phyloP scores from a whole-genome alignment of 2,888 invertebrate species.

The Rhagonycha lutea region DNA sequence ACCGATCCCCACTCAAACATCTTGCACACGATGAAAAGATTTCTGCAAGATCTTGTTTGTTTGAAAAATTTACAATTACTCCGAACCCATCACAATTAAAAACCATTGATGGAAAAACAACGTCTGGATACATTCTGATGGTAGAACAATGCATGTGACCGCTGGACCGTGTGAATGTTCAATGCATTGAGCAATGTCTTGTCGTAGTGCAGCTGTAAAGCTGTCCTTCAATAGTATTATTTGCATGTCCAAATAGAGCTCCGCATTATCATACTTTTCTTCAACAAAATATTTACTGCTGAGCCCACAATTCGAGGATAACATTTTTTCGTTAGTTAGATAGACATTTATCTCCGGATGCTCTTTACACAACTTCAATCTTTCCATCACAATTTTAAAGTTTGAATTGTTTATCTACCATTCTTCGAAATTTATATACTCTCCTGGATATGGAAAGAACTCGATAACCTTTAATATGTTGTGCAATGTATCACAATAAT shows the following conservation, averaged over 20 bases:
- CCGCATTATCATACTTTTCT: constrained; percentile 65
- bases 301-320: constrained; percentile 47
- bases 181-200: constrained; percentile 58
- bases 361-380: constrained; percentile 28
- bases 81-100: neutral
- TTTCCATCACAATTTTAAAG: too few relatives aligned
- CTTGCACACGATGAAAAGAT: too few relatives aligned
- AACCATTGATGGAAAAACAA: neutral
- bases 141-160: neutral
- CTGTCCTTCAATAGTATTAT: constrained; percentile 81
- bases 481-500: too few relatives aligned
- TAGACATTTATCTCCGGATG: constrained; percentile 54
- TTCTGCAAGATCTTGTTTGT: too few relatives aligned
- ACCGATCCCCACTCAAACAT: constrained; percentile 73
- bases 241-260: too few relatives aligned
- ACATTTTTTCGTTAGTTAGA: neutral
- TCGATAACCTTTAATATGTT: neutral
- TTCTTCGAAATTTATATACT: constrained; percentile 24
- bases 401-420: constrained; percentile 50
- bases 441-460: constrained; percentile 18
- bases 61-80: neutral
- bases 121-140: neutral
- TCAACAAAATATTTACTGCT: constrained; percentile 62
- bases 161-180: neutral
- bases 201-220: constrained; percentile 72